A percentile compares a stretch with the other conserved stretches of the same genome.
Evolutionary conservation across 1,140 invertebrate genomes (phyloP).

Genomic region (Zaprionus gabonicus): DNA sequence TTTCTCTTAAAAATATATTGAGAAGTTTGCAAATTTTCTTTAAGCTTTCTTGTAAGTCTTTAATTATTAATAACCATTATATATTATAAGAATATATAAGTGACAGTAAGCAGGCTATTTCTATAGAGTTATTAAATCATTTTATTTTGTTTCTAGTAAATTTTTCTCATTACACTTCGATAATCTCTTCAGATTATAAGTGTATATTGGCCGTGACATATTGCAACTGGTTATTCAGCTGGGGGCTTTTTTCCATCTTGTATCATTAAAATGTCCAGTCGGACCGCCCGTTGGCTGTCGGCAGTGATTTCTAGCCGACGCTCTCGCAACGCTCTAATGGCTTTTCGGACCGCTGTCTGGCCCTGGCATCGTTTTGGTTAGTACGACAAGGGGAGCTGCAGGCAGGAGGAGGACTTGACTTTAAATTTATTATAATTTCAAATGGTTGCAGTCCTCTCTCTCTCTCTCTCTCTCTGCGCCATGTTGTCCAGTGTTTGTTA

Average conservation of each 20-base stretch:
- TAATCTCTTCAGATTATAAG: neutral
- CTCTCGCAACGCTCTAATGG: constrained; percentile 58
- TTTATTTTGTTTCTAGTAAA: neutral
- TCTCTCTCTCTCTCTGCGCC: neutral
- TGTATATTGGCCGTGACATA: constrained; percentile 24
- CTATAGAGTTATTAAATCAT: too few species aligned
- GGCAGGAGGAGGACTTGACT: constrained; percentile 41
- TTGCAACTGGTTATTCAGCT: constrained; percentile 3
- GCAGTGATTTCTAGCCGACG: constrained; percentile 62
- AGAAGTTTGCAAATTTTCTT: too few species aligned
- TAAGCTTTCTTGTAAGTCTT: too few species aligned
- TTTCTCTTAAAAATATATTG: too few species aligned
- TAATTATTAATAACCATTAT: too few species aligned
- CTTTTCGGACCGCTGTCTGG: constrained; percentile 61
- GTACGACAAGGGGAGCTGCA: neutral
- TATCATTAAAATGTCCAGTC: constrained; percentile 69
- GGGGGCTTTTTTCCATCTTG: constrained; percentile 49
- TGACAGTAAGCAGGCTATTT: too few species aligned
- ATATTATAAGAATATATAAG: neutral
- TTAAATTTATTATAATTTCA: constrained; percentile 79
- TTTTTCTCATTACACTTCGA: neutral
- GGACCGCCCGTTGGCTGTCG: constrained; percentile 64
- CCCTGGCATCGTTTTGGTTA: constrained; percentile 47
- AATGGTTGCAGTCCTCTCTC: constrained; percentile 37
- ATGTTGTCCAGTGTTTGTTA: constrained; percentile 56